Base-by-base conservation (phyloP, 1,140 invertebrate species). In the Polyergus mexicanus region DNA sequence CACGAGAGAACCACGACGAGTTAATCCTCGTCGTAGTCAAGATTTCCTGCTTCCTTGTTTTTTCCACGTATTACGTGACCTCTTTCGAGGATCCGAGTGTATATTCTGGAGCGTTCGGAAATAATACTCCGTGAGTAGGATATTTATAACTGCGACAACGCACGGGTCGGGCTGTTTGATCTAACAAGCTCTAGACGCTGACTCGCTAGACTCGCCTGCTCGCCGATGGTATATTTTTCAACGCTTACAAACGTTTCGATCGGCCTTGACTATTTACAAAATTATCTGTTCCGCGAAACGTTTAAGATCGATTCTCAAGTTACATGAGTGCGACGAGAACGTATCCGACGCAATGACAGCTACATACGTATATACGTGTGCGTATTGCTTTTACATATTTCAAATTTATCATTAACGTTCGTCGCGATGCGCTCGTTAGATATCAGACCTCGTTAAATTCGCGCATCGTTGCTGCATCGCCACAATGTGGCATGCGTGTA, bases 131-230 rank as follows among this genome's bases (percentile, higher is more conserved):
- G 86, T 90, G 86, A 90, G 89, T 90, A 72, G 74, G 88, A 84
- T 90, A 90, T 90, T 90, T 90, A 90, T 90, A 90, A 90, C 84
- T 58, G 74, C 89, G 86, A 90, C 89, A 88, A 88, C 85, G 68
- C 78, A 56, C 25, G 35, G 51, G 63, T 75, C 86, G 88, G 76
- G 22, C 71, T 69, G 86, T 90, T 83, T 88, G 89, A 90, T 90
- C 89, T 86, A 90, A 83, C 86, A 56, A 76, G 65, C 78, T 76
- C 88, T 90, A 88, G 60, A 60, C 68, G 60, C 77, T 85, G 72
- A 51, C 47, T 51, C 86, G 75, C 89, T 71, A 84, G 66, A 74
- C 85, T 62, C 35, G 22, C 71, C 47, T 44, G 41, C 66, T 11
- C 76, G 58, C 28, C 74, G 54, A 35, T 51, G 13, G 87, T 89